A percentile compares a stretch with the other conserved stretches of the same genome.
Conservation (phyloP, 2,113 vertebrate species). For the Meriones unguiculatus region DNA sequence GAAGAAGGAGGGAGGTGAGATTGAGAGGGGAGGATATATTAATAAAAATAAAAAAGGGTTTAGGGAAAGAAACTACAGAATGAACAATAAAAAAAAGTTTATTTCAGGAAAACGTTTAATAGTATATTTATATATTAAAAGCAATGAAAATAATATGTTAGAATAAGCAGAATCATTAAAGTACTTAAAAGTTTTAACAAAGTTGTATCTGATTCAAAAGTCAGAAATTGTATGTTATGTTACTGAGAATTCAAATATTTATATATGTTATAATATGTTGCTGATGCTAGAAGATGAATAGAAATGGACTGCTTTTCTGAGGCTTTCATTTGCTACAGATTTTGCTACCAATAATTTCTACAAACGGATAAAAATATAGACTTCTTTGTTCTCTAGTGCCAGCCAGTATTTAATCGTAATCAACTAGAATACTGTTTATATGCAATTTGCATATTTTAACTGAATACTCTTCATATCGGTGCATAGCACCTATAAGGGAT, state of each 20-base stretch:
- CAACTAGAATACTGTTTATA: background rate
- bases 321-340: background rate
- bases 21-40: too few species aligned
- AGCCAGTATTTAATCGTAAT: background rate
- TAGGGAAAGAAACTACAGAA: too few species aligned
- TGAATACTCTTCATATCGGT: background rate
- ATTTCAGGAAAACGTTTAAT: background rate
- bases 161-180: constrained; percentile 1
- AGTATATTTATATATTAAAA: constrained; percentile 25
- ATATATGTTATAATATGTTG: background rate
- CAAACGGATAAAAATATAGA: background rate
- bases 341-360: background rate
- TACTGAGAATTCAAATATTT: background rate
- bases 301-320: background rate
- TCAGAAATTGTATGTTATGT: background rate
- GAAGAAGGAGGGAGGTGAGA: too few species aligned
- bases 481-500: background rate
- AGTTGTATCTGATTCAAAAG: background rate
- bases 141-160: background rate
- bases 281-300: background rate
- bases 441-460: background rate
- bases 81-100: background rate
- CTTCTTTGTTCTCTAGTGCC: background rate
- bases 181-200: background rate
- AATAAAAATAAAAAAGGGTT: too few species aligned